Evolutionary conservation across 2,888 invertebrate genomes (phyloP), one percentile per base, ranked within the genome.

Genomic region (Leucophora obtusa): DNA sequence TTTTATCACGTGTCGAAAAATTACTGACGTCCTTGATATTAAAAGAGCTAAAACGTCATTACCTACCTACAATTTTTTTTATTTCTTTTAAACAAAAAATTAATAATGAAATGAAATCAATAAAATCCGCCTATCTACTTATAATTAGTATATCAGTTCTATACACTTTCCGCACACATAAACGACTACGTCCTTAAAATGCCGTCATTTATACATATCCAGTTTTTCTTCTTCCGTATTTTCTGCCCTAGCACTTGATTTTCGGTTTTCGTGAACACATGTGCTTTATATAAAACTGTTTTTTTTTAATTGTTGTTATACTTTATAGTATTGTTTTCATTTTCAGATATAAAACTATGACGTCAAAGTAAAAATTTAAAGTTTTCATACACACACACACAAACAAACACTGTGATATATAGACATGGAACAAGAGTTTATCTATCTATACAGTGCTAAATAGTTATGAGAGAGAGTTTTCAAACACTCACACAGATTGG

Each of bases 281-380:
- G 24, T n/a, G 28, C 28, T 53, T 53, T 8, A 15, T 33, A 11
- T 17, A 53, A 24, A 63, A 50, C 33, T 15, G 43, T 69, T 81
- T 68, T n/a, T 82, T 82, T 82, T 63, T 74, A 74, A 5, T 28
- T 28, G 28, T 28, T 28, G 7, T 28, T 28, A 28, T 28, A 28
- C 28, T 28, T 28, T 21, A 21, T 21, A 21, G 4, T 3, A 21
- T 21, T 21, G 21, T 21, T 21, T 21, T 21, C 4, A 21, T 21
- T n/a, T n/a, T n/a, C n/a, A n/a, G 24, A 69, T 63, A 79, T 79
- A 80, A 79, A 73, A 82, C 80, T 83, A 84, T 87, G 87, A 87
- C 87, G 87, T 87, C 87, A 87, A 87, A 84, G 85, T 82, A 84
- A 81, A 84, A 87, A 84, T 78, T 84, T 79, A 85, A 86, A 70